phyloP scores from a whole-genome alignment of 2,888 invertebrate genomes.

The Lamellibrachia columna region DNA sequence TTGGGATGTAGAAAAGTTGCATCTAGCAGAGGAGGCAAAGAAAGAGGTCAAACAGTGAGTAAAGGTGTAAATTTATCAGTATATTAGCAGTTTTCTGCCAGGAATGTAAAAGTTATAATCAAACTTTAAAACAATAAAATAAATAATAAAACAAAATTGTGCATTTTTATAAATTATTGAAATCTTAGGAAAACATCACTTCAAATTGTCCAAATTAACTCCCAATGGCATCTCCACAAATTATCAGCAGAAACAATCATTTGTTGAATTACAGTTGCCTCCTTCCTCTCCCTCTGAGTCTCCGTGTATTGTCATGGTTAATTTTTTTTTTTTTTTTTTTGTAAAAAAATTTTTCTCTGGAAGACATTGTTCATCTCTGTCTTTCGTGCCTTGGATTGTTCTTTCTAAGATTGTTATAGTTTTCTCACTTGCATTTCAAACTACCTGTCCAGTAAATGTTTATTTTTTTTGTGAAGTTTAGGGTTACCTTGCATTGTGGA shows the following conservation, averaged over 20 bases:
- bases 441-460: neutral
- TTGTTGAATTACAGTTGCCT: neutral
- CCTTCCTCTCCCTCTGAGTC: neutral
- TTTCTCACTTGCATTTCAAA: neutral
- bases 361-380: neutral
- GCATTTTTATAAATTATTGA: neutral
- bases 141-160: neutral
- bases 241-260: neutral
- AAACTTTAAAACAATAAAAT: neutral
- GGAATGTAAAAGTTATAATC: neutral
- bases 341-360: neutral
- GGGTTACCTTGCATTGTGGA: neutral
- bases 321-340: neutral
- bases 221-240: neutral
- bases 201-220: neutral
- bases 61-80: neutral
- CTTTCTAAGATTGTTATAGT: neutral
- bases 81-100: neutral
- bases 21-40: neutral
- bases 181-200: neutral
- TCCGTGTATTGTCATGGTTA: neutral
- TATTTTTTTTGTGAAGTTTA: neutral
- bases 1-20: neutral
- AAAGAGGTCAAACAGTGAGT: neutral
- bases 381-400: neutral